A percentile compares a stretch with the other conserved stretches of the same genome.
phyloP scores from a whole-genome alignment of 1,140 invertebrate genomes.

The Mylabris phalerata region DNA sequence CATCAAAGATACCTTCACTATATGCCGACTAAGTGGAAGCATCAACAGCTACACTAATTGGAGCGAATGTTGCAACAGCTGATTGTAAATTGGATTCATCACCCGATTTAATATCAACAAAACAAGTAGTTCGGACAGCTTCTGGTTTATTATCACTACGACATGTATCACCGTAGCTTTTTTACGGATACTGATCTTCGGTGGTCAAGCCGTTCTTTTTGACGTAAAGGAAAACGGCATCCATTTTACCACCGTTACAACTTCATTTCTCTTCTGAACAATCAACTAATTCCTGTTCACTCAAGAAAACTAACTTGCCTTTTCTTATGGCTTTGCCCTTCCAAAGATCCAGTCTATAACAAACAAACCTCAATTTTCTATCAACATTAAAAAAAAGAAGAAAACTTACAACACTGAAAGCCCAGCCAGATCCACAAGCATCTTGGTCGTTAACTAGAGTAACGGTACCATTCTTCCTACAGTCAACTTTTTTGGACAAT shows the following conservation, averaged over 20 bases:
- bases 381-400: not conserved
- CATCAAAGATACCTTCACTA: slow-evolving; percentile 47
- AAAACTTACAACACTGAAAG: slow-evolving; percentile 68
- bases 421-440: slow-evolving; percentile 87
- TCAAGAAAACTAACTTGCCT: slow-evolving; percentile 76
- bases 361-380: slow-evolving; percentile 37
- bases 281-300: slow-evolving; percentile 84
- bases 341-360: slow-evolving; percentile 80
- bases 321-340: slow-evolving; percentile 64
- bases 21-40: slow-evolving; percentile 45
- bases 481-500: slow-evolving; percentile 3
- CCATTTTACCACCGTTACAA: slow-evolving; percentile 90
- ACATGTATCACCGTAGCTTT: slow-evolving; percentile 11
- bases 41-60: slow-evolving; percentile 89
- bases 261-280: slow-evolving; percentile 89
- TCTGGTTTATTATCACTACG: slow-evolving; percentile 36
- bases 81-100: slow-evolving; percentile 58
- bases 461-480: slow-evolving; percentile 44
- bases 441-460: slow-evolving; percentile 88
- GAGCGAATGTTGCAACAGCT: too few species aligned
- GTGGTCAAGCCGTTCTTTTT: slow-evolving; percentile 87
- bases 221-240: slow-evolving; percentile 83
- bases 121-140: slow-evolving; percentile 31
- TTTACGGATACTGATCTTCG: slow-evolving; percentile 56
- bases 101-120: slow-evolving; percentile 43